Percentiles rank a stretch among this genome's conserved stretches.
Evolutionary conservation across 2,888 invertebrate species (phyloP).

Genomic region (Biston stratarius): DNA sequence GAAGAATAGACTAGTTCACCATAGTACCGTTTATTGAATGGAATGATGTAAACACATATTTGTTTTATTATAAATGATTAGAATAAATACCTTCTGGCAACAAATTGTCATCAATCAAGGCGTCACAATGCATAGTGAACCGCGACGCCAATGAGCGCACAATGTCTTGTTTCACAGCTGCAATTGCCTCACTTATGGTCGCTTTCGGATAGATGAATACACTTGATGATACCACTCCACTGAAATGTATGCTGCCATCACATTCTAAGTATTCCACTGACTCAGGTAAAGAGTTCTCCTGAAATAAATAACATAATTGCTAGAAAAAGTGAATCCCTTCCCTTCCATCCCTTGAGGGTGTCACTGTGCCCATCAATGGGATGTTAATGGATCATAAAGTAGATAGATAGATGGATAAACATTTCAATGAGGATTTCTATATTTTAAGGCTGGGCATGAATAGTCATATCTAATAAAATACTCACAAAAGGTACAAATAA

Average conservation of each 20-base stretch:
- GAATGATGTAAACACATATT: background rate
- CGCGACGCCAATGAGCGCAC: slow-evolving; percentile 94
- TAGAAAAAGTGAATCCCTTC: no score
- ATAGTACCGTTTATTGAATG: no score
- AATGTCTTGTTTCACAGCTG: slow-evolving; percentile 93
- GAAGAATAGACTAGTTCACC: no score
- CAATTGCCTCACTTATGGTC: slow-evolving; percentile 90
- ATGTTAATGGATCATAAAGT: no score
- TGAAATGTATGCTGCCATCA: slow-evolving; percentile 89
- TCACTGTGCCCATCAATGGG: no score
- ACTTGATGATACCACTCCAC: slow-evolving; percentile 90
- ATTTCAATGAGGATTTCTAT: no score
- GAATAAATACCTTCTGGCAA: slow-evolving; percentile 87
- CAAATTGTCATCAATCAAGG: slow-evolving; percentile 93
- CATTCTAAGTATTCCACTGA: slow-evolving; percentile 85
- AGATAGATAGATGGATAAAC: no score
- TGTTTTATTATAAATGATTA: background rate
- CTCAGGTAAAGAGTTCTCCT: slow-evolving; percentile 80
- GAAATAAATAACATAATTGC: slow-evolving; percentile 30
- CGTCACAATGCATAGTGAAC: slow-evolving; percentile 97
- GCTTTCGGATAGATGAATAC: slow-evolving; percentile 93
- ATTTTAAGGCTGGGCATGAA: no score
- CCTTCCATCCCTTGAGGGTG: no score
- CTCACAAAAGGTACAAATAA: slow-evolving; percentile 91
- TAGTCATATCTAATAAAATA: slow-evolving; percentile 48